Conservation (phyloP, 2,888 invertebrate genomes). For the Drosophila ezoana region DNA sequence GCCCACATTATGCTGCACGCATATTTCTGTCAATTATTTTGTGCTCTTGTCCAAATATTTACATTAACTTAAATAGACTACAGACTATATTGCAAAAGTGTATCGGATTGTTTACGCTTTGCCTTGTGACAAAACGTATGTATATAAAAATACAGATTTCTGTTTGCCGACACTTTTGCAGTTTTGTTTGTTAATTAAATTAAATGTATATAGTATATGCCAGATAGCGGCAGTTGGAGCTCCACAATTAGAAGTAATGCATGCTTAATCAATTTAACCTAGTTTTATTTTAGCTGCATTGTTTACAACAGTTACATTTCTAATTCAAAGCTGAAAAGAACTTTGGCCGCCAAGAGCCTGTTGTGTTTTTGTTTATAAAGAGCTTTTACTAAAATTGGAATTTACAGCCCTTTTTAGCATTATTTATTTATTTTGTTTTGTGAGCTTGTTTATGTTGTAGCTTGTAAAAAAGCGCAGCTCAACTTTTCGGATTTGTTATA, state of each 20-base stretch:
- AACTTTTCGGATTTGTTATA: too few relatives aligned
- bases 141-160: constrained; percentile 1
- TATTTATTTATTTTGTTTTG: too few relatives aligned
- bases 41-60: constrained; percentile 60
- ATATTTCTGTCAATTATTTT: constrained; percentile 41
- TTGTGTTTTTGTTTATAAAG: neutral
- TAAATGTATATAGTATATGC: constrained; percentile 30
- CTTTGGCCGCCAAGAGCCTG: neutral
- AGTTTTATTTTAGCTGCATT: constrained; percentile 46
- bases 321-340: constrained; percentile 21
- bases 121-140: constrained; percentile 1
- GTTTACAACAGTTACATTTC: constrained; percentile 25
- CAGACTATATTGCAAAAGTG: neutral
- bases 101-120: constrained; percentile 3
- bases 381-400: too few relatives aligned
- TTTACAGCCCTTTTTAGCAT: too few relatives aligned
- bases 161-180: constrained; percentile 14
- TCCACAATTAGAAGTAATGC: constrained; percentile 34
- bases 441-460: too few relatives aligned
- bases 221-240: constrained; percentile 10
- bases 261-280: constrained; percentile 67
- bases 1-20: constrained; percentile 32
- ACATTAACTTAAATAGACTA: constrained; percentile 32
- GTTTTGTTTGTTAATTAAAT: constrained; percentile 60
- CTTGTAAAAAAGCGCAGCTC: too few relatives aligned